A percentile compares a stretch with the other conserved stretches of the same genome.
Conservation (phyloP, 2,888 invertebrate species). For the Ctenicera cuprea region DNA sequence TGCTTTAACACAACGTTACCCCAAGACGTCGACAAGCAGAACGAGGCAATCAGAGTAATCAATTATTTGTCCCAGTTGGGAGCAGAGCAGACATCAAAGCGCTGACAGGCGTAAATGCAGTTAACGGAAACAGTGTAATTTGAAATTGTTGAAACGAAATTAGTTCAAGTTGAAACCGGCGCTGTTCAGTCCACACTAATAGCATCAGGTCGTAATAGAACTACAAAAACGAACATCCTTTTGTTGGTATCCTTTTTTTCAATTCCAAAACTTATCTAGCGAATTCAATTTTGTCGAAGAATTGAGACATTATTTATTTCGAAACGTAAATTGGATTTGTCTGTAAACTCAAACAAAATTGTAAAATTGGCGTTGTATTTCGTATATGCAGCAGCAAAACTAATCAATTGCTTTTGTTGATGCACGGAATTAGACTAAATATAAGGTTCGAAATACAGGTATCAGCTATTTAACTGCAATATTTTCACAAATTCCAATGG, state of each 20-base stretch:
- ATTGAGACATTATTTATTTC: too few species aligned
- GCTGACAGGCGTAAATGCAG: slow-evolving; percentile 48
- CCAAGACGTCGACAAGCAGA: slow-evolving; percentile 42
- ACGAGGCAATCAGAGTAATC: slow-evolving; percentile 44
- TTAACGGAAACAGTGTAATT: slow-evolving; percentile 46
- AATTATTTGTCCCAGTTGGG: slow-evolving; percentile 48
- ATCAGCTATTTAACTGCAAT: too few species aligned
- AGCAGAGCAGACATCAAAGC: slow-evolving; percentile 44
- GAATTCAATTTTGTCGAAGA: too few species aligned
- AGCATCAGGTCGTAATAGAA: neutral
- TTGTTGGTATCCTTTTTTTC: neutral
- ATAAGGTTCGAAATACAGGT: too few species aligned
- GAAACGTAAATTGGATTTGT: too few species aligned
- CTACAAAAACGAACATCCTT: neutral
- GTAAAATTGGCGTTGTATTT: too few species aligned
- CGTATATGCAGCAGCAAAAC: too few species aligned
- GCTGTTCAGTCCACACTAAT: slow-evolving; percentile 4
- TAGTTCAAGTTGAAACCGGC: slow-evolving; percentile 23
- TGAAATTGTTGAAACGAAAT: slow-evolving; percentile 43
- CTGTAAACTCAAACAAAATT: too few species aligned
- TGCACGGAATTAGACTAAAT: too few species aligned
- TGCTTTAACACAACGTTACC: slow-evolving; percentile 28
- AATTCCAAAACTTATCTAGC: too few species aligned
- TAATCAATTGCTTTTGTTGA: too few species aligned
- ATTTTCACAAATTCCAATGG: too few species aligned